These are phyloP conservation scores for Agrochola lota DNA, from an alignment of 2,888 invertebrate species.

Conservation along the genomic window DNA sequence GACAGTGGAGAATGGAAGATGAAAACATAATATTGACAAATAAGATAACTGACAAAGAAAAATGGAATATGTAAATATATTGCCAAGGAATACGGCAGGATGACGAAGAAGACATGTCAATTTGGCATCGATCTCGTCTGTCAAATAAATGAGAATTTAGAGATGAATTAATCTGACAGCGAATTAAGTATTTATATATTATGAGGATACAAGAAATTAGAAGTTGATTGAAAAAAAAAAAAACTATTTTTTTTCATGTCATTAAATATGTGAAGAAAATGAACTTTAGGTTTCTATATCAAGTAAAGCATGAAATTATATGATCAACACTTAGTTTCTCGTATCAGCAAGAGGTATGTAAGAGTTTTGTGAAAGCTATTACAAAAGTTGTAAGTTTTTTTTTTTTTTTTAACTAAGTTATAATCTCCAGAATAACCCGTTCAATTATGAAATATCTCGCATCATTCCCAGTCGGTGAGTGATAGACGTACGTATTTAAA, in stretches of 20 bases:
- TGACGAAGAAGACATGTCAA: background rate
- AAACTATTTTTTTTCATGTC: too few relatives aligned
- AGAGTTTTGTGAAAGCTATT: too few relatives aligned
- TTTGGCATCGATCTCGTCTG: background rate
- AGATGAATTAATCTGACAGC: background rate
- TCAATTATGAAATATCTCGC: conserved; percentile 50
- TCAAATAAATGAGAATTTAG: background rate
- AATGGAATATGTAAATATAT: background rate
- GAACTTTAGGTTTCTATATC: background rate
- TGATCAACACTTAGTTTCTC: too few relatives aligned
- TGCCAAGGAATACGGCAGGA: background rate
- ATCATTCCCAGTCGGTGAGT: conserved; percentile 73
- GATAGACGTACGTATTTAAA: conserved; percentile 82
- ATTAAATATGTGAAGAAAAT: too few relatives aligned
- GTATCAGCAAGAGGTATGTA: too few relatives aligned
- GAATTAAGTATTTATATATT: background rate
- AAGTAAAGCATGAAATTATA: background rate
- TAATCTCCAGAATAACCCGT: conserved; percentile 41
- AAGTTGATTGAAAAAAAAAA: background rate
- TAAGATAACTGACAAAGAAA: background rate
- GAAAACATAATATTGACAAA: too few relatives aligned
- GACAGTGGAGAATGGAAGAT: too few relatives aligned
- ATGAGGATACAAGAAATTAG: background rate
- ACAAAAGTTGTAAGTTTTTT: too few relatives aligned
- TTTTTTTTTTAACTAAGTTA: too few relatives aligned